A percentile compares a stretch with the other conserved stretches of the same genome.
These are phyloP conservation scores for Dryomyza anilis DNA, from an alignment of 2,888 invertebrate species.

Conservation along the genomic window DNA sequence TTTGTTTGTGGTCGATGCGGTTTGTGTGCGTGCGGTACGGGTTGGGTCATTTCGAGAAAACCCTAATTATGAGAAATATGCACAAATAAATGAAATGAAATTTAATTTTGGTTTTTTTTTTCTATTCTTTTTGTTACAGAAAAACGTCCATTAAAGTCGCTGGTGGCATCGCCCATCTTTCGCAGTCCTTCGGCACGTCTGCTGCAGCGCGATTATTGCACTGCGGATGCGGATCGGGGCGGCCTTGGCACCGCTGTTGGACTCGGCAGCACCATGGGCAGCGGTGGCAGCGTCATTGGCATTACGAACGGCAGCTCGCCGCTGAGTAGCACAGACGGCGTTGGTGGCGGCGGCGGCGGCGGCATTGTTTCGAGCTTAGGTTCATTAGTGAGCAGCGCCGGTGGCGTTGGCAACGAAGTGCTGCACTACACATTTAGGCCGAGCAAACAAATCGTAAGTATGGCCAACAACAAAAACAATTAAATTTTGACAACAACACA, in stretches of 20 bases:
- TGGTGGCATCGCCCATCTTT: slow-evolving; percentile 58
- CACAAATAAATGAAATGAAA: too few relatives aligned
- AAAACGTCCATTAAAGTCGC: slow-evolving; percentile 60
- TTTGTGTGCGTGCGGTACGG: too few relatives aligned
- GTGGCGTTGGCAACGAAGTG: slow-evolving; percentile 57
- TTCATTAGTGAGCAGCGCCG: slow-evolving; percentile 49
- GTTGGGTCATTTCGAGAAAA: too few relatives aligned
- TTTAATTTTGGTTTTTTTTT: background rate
- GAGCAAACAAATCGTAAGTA: slow-evolving; percentile 63
- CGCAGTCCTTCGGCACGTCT: slow-evolving; percentile 60
- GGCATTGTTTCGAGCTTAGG: slow-evolving; percentile 45
- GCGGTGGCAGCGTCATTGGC: slow-evolving; percentile 42
- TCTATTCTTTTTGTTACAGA: slow-evolving; percentile 43
- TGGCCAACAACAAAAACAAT: slow-evolving; percentile 12
- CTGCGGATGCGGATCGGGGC: slow-evolving; percentile 52
- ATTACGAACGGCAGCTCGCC: slow-evolving; percentile 40
- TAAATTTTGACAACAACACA: slow-evolving; percentile 16
- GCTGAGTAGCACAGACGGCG: slow-evolving; percentile 39
- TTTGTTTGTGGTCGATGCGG: background rate
- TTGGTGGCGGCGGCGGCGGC: slow-evolving; percentile 22
- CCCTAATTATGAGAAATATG: too few relatives aligned
- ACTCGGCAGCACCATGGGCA: slow-evolving; percentile 34
- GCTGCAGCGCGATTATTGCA: slow-evolving; percentile 59
- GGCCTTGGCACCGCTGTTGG: slow-evolving; percentile 44
- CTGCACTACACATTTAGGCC: slow-evolving; percentile 62